These are phyloP conservation scores for Mystacornis crossleyi DNA, from an alignment of 2,113 vertebrate genomes.

Conservation along the genomic window DNA sequence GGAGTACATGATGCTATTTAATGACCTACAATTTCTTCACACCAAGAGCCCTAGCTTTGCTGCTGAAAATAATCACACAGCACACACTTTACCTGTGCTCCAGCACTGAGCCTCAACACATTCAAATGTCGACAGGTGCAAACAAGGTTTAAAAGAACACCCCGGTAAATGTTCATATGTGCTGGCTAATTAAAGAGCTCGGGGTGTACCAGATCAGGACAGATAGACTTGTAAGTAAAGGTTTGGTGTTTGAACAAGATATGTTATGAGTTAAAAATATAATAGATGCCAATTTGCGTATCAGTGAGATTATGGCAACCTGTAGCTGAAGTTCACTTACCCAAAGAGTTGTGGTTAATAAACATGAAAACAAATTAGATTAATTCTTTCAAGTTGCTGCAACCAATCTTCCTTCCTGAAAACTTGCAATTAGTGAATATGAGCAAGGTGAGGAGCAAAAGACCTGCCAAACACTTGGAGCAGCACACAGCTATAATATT, in stretches of 20 bases:
- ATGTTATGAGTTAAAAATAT: neutral
- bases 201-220: rapidly evolving
- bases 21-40: neutral
- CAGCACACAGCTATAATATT: neutral
- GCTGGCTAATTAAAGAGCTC: neutral
- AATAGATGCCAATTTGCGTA: neutral
- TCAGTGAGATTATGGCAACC: neutral
- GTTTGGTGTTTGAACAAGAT: neutral
- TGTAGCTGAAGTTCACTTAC: neutral
- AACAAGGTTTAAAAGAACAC: neutral
- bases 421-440: neutral
- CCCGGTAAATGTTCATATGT: no score
- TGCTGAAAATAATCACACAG: neutral
- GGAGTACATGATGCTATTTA: neutral
- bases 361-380: neutral
- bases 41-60: neutral
- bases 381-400: neutral
- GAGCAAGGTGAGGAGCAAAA: neutral
- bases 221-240: neutral
- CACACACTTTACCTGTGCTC: neutral
- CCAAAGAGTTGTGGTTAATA: neutral
- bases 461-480: rapidly evolving
- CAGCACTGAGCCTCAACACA: neutral
- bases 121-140: rapidly evolving
- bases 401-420: neutral